These are phyloP conservation scores for Ophion costatus DNA, from an alignment of 2,888 invertebrate species.

Conservation along the genomic window DNA sequence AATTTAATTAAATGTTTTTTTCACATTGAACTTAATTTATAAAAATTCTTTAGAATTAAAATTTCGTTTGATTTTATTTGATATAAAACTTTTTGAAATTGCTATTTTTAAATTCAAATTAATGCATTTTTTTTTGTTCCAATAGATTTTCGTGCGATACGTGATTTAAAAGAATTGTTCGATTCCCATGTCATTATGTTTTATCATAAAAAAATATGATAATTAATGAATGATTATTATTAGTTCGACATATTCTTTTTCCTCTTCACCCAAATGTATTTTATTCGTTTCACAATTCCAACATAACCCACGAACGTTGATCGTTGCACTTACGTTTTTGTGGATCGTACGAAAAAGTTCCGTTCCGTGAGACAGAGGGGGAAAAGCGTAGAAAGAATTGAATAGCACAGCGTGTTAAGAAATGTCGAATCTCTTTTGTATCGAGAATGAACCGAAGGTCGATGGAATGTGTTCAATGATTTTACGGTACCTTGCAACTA, in stretches of 20 bases:
- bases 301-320: neutral
- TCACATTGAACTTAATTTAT: no score
- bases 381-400: constrained; percentile 54
- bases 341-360: constrained; percentile 36
- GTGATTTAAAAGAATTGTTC: neutral
- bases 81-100: no score
- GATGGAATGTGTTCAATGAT: constrained; percentile 31
- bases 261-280: neutral
- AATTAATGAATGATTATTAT: no score
- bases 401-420: constrained; percentile 48
- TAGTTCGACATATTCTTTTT: neutral
- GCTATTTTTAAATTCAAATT: no score
- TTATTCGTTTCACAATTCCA: neutral
- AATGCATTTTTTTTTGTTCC: neutral
- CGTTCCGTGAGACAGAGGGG: constrained; percentile 46
- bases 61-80: no score
- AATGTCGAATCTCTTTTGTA: constrained; percentile 31
- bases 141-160: neutral
- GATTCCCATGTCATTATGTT: neutral
- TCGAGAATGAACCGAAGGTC: constrained; percentile 20
- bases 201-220: neutral
- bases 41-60: no score
- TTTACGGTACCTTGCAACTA: constrained; percentile 87
- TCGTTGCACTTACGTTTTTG: constrained; percentile 56
- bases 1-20: no score